A percentile compares a stretch with the other conserved stretches of the same genome.
Conservation (phyloP, 2,888 invertebrate species). For the Latrodectus elegans region DNA sequence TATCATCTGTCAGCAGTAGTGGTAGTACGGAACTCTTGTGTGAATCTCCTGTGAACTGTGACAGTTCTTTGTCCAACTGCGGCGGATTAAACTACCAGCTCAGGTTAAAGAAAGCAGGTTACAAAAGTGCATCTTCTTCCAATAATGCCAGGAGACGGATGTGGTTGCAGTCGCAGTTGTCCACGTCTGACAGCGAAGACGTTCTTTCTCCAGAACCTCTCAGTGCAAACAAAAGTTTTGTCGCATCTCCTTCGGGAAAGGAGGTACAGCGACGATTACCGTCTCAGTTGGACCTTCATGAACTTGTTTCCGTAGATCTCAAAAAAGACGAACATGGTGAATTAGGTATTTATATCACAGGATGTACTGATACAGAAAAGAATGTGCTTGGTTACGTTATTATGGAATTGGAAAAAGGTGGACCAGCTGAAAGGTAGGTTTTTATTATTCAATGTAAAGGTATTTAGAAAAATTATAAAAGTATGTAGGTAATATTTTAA, state of each 20-base stretch:
- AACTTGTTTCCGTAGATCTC: conserved; percentile 77
- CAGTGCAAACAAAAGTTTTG: conserved; percentile 49
- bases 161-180: conserved; percentile 61
- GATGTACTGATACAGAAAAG: conserved; percentile 67
- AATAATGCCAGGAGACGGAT: conserved; percentile 50
- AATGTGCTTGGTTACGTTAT: conserved; percentile 76
- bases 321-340: conserved; percentile 80
- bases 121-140: conserved; percentile 52
- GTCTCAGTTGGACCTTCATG: conserved; percentile 62
- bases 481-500: no score
- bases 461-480: no score
- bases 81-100: conserved; percentile 68
- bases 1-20: conserved; percentile 46
- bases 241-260: conserved; percentile 25
- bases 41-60: conserved; percentile 27
- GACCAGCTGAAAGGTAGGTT: conserved; percentile 79
- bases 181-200: conserved; percentile 58
- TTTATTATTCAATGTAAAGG: conserved; percentile 71
- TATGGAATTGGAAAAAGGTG: conserved; percentile 81
- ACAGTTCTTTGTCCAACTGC: conserved; percentile 37
- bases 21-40: conserved; percentile 33
- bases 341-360: conserved; percentile 82
- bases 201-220: conserved; percentile 50
- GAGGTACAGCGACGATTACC: conserved; percentile 39
- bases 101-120: conserved; percentile 62